phyloP scores from a whole-genome alignment of 2,113 vertebrate species.

The Anguilla rostrata region DNA sequence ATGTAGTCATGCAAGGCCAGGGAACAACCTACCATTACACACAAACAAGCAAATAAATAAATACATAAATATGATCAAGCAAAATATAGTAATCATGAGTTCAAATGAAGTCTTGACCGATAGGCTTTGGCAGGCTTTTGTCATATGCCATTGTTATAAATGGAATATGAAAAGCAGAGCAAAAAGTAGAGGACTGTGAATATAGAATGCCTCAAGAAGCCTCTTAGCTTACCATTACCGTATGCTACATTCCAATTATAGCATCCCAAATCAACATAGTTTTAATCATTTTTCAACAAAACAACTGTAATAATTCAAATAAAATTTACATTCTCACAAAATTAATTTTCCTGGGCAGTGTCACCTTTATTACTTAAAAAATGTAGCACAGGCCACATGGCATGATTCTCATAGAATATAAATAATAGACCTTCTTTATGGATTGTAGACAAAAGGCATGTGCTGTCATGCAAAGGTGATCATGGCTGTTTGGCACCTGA shows the following conservation, averaged over 20 bases:
- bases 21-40: not conserved
- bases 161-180: too few relatives aligned
- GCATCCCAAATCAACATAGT: not conserved
- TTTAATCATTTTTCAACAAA: not conserved
- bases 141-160: too few relatives aligned
- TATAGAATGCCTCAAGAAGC: too few relatives aligned
- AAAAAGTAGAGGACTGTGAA: too few relatives aligned
- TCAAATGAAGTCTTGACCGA: too few relatives aligned
- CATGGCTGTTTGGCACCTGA: not conserved
- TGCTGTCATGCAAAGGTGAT: not conserved
- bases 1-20: not conserved
- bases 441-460: not conserved
- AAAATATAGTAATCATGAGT: not conserved
- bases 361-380: not conserved
- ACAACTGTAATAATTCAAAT: not conserved
- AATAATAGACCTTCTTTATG: not conserved
- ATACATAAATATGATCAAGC: not conserved
- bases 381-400: not conserved
- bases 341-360: not conserved
- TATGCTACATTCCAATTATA: not conserved
- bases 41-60: not conserved
- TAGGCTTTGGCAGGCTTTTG: too few relatives aligned
- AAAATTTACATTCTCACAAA: not conserved
- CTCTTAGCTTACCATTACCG: too few relatives aligned
- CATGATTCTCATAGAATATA: not conserved